A percentile compares a stretch with the other conserved stretches of the same genome.
phyloP scores from a whole-genome alignment of 2,888 invertebrate genomes.

The Rotaria socialis region DNA sequence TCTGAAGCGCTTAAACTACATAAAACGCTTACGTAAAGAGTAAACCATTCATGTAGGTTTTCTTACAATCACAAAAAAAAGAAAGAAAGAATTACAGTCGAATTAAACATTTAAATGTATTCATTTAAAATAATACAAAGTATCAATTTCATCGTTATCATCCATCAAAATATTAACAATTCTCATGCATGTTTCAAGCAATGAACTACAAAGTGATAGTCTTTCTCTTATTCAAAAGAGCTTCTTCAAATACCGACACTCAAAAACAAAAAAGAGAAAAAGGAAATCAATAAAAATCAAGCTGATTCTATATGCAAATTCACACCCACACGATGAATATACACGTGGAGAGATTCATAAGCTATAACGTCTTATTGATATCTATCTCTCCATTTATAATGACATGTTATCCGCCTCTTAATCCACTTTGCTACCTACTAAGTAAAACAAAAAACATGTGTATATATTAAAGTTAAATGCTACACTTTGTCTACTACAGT shows the following conservation, averaged over 20 bases:
- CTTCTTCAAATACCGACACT: not conserved
- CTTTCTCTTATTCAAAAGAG: not conserved
- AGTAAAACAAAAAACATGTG: not conserved
- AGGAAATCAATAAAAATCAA: not conserved
- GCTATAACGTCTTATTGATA: not conserved
- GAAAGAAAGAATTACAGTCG: not conserved
- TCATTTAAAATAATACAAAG: not conserved
- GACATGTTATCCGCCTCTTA: not conserved
- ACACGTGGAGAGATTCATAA: not conserved
- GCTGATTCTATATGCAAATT: not conserved
- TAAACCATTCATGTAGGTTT: not conserved
- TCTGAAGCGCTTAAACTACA: not conserved
- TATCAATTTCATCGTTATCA: not conserved
- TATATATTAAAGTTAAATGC: not conserved
- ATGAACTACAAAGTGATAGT: not conserved
- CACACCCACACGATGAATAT: not conserved
- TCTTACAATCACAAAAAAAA: not conserved
- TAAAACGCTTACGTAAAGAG: not conserved
- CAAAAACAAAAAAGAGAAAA: not conserved
- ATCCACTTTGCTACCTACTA: not conserved
- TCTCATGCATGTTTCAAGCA: not conserved
- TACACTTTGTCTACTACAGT: not conserved
- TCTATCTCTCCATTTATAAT: not conserved
- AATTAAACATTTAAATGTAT: not conserved
- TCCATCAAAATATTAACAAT: not conserved